phyloP scores from a whole-genome alignment of 2,888 invertebrate genomes.

The Antheraea assamensis region DNA sequence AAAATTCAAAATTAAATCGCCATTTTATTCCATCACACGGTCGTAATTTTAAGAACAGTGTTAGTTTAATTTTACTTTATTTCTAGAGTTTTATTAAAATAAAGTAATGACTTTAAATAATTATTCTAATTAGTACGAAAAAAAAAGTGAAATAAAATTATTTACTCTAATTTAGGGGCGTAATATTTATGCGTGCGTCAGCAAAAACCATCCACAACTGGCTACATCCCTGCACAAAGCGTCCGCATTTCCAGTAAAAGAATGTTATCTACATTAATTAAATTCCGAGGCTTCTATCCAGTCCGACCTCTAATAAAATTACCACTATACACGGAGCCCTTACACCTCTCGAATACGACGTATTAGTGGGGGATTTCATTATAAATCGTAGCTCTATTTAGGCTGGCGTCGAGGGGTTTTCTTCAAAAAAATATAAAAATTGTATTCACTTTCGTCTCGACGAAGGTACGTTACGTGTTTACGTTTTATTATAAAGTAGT shows the following conservation, averaged over 20 bases:
- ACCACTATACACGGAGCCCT: slow-evolving; percentile 45
- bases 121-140: too few relatives aligned
- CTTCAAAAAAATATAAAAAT: slow-evolving; percentile 55
- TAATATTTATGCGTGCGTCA: background rate
- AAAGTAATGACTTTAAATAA: too few relatives aligned
- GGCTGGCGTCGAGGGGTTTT: slow-evolving; percentile 37
- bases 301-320: slow-evolving; percentile 39
- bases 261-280: slow-evolving; percentile 65
- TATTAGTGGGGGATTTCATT: slow-evolving; percentile 35
- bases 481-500: slow-evolving; percentile 29
- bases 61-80: too few relatives aligned
- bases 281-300: slow-evolving; percentile 55
- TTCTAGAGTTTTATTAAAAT: too few relatives aligned
- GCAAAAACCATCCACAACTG: background rate
- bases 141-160: too few relatives aligned
- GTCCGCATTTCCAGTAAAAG: slow-evolving; percentile 48
- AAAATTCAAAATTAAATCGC: too few relatives aligned
- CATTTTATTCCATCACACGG: too few relatives aligned
- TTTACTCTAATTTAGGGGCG: background rate
- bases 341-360: slow-evolving; percentile 33
- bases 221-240: slow-evolving; percentile 14
- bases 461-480: slow-evolving; percentile 47
- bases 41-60: too few relatives aligned
- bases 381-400: slow-evolving; percentile 38
- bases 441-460: slow-evolving; percentile 51